phyloP scores from a whole-genome alignment of 2,797 vertebrate genomes.

The Pampus argenteus region DNA sequence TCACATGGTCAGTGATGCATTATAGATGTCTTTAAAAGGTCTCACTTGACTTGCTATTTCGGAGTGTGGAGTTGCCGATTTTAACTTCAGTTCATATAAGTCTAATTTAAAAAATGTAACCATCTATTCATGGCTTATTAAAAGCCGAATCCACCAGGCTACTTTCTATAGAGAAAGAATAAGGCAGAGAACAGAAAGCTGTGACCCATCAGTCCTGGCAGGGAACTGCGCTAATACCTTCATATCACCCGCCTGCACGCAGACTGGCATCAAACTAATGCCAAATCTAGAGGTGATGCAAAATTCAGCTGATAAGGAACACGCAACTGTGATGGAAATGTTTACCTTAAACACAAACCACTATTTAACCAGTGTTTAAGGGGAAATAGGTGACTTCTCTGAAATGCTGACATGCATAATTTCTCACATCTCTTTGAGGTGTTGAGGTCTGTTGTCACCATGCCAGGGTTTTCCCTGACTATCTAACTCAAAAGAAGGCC shows the following conservation, averaged over 20 bases:
- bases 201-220: neutral
- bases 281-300: conserved; percentile 9
- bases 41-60: neutral
- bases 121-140: neutral
- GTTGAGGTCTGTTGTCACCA: no score
- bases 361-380: neutral
- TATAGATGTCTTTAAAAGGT: neutral
- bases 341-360: neutral
- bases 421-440: neutral
- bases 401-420: neutral
- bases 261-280: neutral
- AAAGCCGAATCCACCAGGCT: neutral
- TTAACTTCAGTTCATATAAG: neutral
- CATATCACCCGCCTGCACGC: neutral
- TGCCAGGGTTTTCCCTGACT: no score
- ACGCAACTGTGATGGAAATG: neutral
- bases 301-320: neutral
- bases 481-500: no score
- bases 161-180: neutral
- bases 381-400: neutral
- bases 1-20: neutral
- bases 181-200: neutral
- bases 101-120: neutral
- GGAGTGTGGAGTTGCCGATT: no score
- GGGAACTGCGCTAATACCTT: conserved; percentile 1